A percentile compares a stretch with the other conserved stretches of the same genome.
These are phyloP conservation scores for Selene dorsalis DNA, from an alignment of 2,797 vertebrate species.

Conservation along the genomic window DNA sequence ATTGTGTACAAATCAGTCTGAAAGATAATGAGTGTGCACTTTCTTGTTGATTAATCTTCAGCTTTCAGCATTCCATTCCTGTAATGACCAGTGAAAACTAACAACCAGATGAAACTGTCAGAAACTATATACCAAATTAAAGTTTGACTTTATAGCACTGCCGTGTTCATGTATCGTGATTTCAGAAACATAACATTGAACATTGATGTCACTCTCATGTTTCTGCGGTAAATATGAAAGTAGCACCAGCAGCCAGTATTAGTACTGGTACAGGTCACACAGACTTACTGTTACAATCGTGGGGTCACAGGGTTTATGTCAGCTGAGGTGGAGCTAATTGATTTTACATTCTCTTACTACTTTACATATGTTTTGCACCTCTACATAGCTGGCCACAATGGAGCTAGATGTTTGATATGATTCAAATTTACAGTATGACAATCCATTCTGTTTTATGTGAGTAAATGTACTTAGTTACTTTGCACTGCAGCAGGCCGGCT, in stretches of 20 bases:
- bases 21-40: constrained; percentile 65
- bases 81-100: constrained; percentile 68
- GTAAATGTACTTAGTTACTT: no score
- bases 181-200: background rate
- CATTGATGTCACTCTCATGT: background rate
- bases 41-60: constrained; percentile 63
- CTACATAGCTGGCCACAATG: background rate
- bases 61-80: constrained; percentile 75
- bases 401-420: background rate
- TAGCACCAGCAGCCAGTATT: background rate
- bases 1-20: constrained; percentile 62
- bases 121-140: constrained; percentile 78
- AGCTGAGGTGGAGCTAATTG: background rate
- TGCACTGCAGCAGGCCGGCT: no score
- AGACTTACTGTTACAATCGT: no score
- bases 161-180: constrained; percentile 19
- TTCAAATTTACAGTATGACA: background rate
- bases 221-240: background rate
- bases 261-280: background rate
- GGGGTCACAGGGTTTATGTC: no score
- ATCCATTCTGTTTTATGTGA: background rate
- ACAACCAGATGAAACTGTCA: constrained; percentile 65
- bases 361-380: no score
- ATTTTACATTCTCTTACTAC: no score
- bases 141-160: constrained; percentile 80